Base-by-base conservation (phyloP, 2,113 vertebrate genomes). In the Regulus satrapa region DNA sequence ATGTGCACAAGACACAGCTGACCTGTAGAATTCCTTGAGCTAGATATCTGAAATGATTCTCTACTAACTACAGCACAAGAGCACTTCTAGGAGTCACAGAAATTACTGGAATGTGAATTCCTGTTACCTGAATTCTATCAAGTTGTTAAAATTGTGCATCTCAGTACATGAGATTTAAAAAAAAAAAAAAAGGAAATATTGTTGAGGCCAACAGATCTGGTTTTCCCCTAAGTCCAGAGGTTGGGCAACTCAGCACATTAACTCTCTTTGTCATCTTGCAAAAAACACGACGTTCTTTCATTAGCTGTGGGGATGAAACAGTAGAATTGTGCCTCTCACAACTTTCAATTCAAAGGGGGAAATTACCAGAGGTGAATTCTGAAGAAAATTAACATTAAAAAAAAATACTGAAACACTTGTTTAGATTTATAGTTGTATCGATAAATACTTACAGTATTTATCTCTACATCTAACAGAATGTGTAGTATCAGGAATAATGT, bases 51-150 rank as follows among this genome's bases (percentile, higher is more conserved):
- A 75, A 54, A 86, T 84, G 83, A 24, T 66, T 75, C 29, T 36
- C 68, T 34, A 46, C 59, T 91, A 56, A 72, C 85, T 71, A 61
- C 96, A 96, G 62, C 83, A 93, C 86, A 79, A 94, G 73, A 97
- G 59, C 92, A 95, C 89, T 96, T 97, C 85, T 25, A 90, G 84
- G 66, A 92, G 71, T 93, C 73, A 72, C 49, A 75, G 94, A 97
- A 97, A 96, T 88, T 18, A 96, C 14, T 97, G 96, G 97, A 97
- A 97, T 97, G 90, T 96, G 91, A 97, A 96, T 97, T 97, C 96
- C 96, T 97, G 63, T 92, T 96, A 96, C 97, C 75, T 94, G 96
- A 97, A 96, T 95, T 93, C 61, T 93, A 94, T 95, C 73, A 87
- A 91, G 94, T 81, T 85, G 62, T 89, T 86, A 81, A 54, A 90